Conservation (phyloP, 2,888 invertebrate genomes). For the Adelphocoris suturalis region DNA sequence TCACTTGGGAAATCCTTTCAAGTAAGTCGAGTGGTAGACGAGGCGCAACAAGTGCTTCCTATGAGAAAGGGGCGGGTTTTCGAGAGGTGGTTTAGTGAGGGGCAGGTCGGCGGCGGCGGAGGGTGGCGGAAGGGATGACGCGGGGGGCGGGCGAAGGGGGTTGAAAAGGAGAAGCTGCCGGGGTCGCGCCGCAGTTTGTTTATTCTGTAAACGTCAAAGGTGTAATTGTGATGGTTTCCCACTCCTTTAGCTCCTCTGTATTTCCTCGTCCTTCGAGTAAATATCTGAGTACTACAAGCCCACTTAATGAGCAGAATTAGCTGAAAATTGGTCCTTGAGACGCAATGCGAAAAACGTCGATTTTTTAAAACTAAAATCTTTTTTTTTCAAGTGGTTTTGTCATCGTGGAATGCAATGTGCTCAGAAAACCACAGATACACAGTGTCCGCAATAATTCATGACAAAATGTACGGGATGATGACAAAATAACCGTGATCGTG, state of each 20-base stretch:
- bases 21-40: slow-evolving; percentile 65
- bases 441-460: no score
- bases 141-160: not conserved
- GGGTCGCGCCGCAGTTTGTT: slow-evolving; percentile 54
- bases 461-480: no score
- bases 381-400: no score
- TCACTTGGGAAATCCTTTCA: slow-evolving; percentile 70
- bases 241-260: not conserved
- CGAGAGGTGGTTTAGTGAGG: slow-evolving; percentile 18
- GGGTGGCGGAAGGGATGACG: not conserved
- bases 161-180: slow-evolving; percentile 57
- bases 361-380: no score
- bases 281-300: no score
- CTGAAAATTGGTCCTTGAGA: no score
- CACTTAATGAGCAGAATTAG: no score
- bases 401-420: no score
- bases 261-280: not conserved
- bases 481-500: no score
- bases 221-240: slow-evolving; percentile 8
- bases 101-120: not conserved
- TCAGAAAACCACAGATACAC: no score
- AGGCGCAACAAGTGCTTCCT: slow-evolving; percentile 68
- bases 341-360: no score
- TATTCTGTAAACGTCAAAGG: slow-evolving; percentile 55
- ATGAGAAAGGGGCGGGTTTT: slow-evolving; percentile 37